Evolutionary conservation across 2,113 vertebrate species (phyloP).

Genomic region (Plestiodon gilberti): DNA sequence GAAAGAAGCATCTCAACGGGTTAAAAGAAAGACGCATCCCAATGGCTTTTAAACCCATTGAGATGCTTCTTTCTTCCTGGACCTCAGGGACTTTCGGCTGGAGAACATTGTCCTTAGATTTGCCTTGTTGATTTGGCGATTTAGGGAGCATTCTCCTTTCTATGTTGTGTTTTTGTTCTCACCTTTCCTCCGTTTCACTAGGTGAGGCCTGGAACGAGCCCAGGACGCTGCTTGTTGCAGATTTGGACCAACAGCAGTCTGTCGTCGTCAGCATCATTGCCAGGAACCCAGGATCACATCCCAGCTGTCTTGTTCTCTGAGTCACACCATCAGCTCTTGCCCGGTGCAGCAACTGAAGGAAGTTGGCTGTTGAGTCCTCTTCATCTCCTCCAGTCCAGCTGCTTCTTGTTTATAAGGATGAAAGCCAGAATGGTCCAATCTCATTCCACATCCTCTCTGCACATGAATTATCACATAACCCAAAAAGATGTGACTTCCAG

Average conservation of each 20-base stretch:
- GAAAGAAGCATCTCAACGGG: too few relatives aligned
- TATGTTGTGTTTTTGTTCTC: neutral
- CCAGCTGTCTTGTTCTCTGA: neutral
- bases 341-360: neutral
- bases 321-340: neutral
- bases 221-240: too few relatives aligned
- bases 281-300: neutral
- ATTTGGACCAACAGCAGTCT: too few relatives aligned
- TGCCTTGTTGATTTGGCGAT: too few relatives aligned
- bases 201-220: neutral
- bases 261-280: neutral
- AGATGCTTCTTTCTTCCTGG: too few relatives aligned
- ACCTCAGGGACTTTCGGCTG: too few relatives aligned
- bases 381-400: neutral
- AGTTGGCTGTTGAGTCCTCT: neutral
- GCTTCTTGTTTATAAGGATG: too few relatives aligned
- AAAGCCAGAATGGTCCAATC: neutral
- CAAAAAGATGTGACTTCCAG: too few relatives aligned
- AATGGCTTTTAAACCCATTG: too few relatives aligned
- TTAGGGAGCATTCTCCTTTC: too few relatives aligned
- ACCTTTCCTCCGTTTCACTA: neutral
- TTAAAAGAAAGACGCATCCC: too few relatives aligned
- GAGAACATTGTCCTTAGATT: too few relatives aligned
- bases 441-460: neutral
- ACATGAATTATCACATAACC: neutral